Base-by-base conservation (phyloP, 2,797 vertebrate genomes). In the Lophius americanus region DNA sequence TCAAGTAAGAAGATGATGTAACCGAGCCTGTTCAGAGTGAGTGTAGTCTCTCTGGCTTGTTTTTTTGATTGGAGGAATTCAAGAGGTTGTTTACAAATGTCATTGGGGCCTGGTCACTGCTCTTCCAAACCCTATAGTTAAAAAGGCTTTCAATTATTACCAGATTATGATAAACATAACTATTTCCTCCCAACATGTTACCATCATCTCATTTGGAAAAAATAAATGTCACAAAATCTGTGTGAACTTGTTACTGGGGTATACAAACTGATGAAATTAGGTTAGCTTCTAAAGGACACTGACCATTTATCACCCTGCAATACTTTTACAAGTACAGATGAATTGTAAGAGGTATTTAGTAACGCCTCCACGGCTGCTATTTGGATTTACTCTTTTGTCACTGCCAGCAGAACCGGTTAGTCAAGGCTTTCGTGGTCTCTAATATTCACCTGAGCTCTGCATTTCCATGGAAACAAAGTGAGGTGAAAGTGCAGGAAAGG, bases 351-450 rank as follows among this genome's bases (percentile, higher is more conserved):
- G 69, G 76, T 85, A 86, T 88, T 87, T 79, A 50, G 78, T 86
- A 83, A 70, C 85, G 86, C 85, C 89, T 73, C 73, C 53, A 79
- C 70, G 7, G 42, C 52, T 79, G 59, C 73, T 81, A 73, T 90
- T 81, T 84, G 55, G 78, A 80, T 87, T 86, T 88, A 90, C 75
- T 85, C 89, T 89, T 93, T 93, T 93, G 91, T 93, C 75, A 81
- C 9, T 51, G 10, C 79, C 73, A 12, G 87, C 51, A 71, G 78
- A 90, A 93, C 93, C 73, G 78, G 94, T 94, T 84, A 75, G 81
- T 79, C 88, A 56, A 70, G 88, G 63, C 49, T 75, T 84, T 85
- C 74, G 43, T 66, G 38, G 70, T 79, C 76, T 83, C 80, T 80
- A 50, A 87, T 85, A 85, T 78, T 83, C 76, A 77, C 82, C 84